These are phyloP conservation scores for Spodoptera litura DNA, from an alignment of 1,140 invertebrate genomes.

Conservation along the genomic window DNA sequence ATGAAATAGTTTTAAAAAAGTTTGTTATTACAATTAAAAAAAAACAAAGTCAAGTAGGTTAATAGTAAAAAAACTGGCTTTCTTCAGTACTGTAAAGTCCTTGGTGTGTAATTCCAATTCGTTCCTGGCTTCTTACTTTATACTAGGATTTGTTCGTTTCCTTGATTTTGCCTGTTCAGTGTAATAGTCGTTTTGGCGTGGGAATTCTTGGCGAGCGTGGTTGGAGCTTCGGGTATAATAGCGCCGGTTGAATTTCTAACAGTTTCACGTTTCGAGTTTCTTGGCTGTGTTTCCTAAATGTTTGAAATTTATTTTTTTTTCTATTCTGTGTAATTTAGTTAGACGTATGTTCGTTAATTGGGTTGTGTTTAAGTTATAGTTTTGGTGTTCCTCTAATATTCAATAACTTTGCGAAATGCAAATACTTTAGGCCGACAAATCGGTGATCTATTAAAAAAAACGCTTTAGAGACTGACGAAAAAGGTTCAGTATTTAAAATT, in stretches of 20 bases:
- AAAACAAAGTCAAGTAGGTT: too few species aligned
- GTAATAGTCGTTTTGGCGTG: slow-evolving; percentile 39
- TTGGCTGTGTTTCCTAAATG: slow-evolving; percentile 30
- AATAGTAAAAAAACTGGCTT: too few species aligned
- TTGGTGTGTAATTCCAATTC: too few species aligned
- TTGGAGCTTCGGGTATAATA: slow-evolving; percentile 36
- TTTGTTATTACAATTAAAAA: too few species aligned
- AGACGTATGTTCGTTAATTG: neutral
- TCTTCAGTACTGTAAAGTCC: too few species aligned
- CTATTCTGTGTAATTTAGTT: neutral
- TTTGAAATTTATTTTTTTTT: slow-evolving; percentile 23
- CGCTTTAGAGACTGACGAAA: too few species aligned
- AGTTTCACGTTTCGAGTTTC: slow-evolving; percentile 39
- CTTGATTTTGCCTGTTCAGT: slow-evolving; percentile 37
- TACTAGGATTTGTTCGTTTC: slow-evolving; percentile 34
- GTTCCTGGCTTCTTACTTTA: slow-evolving; percentile 18
- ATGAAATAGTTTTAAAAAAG: too few species aligned
- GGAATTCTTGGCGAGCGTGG: slow-evolving; percentile 37
- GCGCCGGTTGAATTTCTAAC: slow-evolving; percentile 40
- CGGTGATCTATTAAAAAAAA: too few species aligned
- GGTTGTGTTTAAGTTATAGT: neutral
- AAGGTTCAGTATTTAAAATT: too few species aligned
- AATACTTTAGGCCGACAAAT: neutral
- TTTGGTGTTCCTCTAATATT: too few species aligned
- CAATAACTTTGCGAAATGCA: neutral